These are phyloP conservation scores for Melanotaenia trifasciata DNA, from an alignment of 2,797 vertebrate genomes.

Conservation along the genomic window DNA sequence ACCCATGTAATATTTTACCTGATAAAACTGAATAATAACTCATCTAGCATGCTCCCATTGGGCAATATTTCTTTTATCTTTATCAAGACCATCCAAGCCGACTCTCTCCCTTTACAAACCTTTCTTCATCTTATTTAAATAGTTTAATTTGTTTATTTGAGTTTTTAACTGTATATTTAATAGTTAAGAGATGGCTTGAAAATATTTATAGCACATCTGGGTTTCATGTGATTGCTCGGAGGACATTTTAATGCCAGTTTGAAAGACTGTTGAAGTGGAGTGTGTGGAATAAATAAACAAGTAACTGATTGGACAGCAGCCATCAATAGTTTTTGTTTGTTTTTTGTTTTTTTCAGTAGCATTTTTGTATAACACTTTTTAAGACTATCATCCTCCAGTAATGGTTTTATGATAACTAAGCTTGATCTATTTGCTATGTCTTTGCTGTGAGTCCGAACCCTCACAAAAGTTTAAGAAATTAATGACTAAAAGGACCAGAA, in stretches of 20 bases:
- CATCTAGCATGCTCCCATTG: conserved; percentile 5
- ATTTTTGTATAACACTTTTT: too few relatives aligned
- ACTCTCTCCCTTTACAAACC: neutral
- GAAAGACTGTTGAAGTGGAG: conserved; percentile 26
- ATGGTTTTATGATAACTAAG: neutral
- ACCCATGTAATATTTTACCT: conserved; percentile 27
- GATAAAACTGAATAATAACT: conserved; percentile 30
- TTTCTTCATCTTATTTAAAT: neutral
- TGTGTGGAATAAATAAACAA: conserved; percentile 9
- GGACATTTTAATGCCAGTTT: conserved; percentile 25
- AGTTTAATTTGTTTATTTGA: neutral
- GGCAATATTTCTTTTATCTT: neutral
- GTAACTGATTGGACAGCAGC: too few relatives aligned
- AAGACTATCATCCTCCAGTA: neutral
- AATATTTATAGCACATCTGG: neutral
- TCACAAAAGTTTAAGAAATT: too few relatives aligned
- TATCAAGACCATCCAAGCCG: neutral
- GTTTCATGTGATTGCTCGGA: conserved; percentile 9
- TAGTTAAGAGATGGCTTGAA: conserved; percentile 13
- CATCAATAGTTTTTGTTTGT: too few relatives aligned
- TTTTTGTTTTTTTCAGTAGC: too few relatives aligned
- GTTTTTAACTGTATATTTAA: neutral
- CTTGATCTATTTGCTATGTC: neutral
- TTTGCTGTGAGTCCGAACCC: too few relatives aligned
- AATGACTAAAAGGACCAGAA: too few relatives aligned